phyloP scores from a whole-genome alignment of 2,113 vertebrate genomes.

The Colistium nudipinnis region DNA sequence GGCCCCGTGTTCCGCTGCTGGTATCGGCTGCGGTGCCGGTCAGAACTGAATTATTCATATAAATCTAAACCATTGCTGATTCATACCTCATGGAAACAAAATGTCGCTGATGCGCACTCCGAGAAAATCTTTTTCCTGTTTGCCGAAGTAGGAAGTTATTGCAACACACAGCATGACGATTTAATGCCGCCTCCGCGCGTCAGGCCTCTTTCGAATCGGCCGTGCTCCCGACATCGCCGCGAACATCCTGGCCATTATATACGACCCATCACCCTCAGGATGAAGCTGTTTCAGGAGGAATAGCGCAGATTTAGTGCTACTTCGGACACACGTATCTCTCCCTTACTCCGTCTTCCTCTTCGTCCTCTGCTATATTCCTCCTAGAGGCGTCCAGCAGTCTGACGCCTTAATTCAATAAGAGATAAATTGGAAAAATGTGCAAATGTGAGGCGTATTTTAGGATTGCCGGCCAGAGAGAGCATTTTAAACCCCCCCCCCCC shows the following conservation, averaged over 20 bases:
- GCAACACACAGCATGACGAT: not conserved
- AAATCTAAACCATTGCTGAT: not conserved
- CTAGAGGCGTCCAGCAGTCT: constrained; percentile 67
- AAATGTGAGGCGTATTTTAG: constrained; percentile 55
- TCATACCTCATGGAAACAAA: not conserved
- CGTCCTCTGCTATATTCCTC: constrained; percentile 29
- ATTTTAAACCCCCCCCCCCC: constrained; percentile 31
- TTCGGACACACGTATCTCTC: not conserved
- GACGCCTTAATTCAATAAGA: constrained; percentile 68
- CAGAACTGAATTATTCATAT: not conserved
- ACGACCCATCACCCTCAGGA: constrained; percentile 9
- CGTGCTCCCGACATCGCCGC: not conserved
- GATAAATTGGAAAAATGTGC: constrained; percentile 66
- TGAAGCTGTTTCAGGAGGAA: constrained; percentile 14
- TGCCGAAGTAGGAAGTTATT: not conserved
- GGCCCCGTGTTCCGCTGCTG: not conserved
- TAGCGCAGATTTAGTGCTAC: constrained; percentile 1
- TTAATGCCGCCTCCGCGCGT: not conserved
- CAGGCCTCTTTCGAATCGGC: not conserved
- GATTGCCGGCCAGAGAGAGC: constrained; percentile 21
- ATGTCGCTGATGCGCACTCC: not conserved
- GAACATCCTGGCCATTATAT: not conserved
- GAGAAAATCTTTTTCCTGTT: not conserved
- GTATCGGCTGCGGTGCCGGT: not conserved
- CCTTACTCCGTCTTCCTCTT: constrained; percentile 9